Evolutionary conservation across 2,113 vertebrate genomes (phyloP), one percentile per base, ranked within the genome.

Genomic region (Nibea coibor): DNA sequence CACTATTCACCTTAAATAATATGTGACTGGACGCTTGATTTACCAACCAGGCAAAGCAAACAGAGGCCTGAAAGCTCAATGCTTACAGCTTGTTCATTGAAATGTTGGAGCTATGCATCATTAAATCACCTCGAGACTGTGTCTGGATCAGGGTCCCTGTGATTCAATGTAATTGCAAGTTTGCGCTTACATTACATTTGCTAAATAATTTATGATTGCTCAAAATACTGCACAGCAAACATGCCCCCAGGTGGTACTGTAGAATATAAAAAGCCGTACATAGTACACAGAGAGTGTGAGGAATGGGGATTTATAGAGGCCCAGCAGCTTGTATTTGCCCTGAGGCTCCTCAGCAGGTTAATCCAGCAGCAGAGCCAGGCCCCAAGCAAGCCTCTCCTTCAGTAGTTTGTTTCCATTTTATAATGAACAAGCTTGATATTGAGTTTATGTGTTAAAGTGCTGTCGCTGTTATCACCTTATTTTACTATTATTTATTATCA

Each of bases 291-390:
- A 50, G 28, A 24, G 15, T 0, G 10, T 26, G 51, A 50, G 26
- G 10, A 9, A 3, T 28, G 12, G 5, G 12, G 9, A 17, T 28
- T 42, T 48, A 28, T 45, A 43, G 50, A 62, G 8, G 11, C 12
- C 15, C 53, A 54, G 47, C 61, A 53, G 50, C 71, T 22, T 16
- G 43, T 16, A 9, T 81, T 68, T 72, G 16, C 24, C 77, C n/a
- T 26, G 20, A 48, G 61, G 35, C 35, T 24, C 7, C 39, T 75
- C 9, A 59, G n/a, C 26, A 39, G 28, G 42, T 68, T 56, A 63
- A 26, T 61, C 14, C 6, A 48, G 26, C 26, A 24, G 20, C 10
- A 16, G 11, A 6, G 4, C 15, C 19, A 24, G 2, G n/a, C 51
- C 59, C 11, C 11, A 9, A 12, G 35, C 35, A 70, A 31, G 12